Percentiles rank a stretch among this genome's conserved stretches.
Conservation (phyloP, 2,888 invertebrate species). For the Alcis repandata region DNA sequence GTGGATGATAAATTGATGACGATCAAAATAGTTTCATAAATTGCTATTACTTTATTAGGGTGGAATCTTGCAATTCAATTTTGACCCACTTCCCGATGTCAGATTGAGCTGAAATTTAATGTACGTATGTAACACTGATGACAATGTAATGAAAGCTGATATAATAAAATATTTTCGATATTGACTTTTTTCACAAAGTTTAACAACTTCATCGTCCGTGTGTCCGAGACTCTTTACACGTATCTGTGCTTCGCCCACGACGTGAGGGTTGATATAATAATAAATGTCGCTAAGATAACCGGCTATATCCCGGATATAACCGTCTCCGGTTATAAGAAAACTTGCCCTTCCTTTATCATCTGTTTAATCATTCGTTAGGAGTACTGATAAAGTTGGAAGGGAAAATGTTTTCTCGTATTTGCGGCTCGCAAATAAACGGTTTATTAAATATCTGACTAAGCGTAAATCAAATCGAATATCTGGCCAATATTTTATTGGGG, state of each 20-base stretch:
- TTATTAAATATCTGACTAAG: slow-evolving; percentile 7
- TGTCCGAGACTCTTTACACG: not conserved
- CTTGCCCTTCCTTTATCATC: slow-evolving; percentile 17
- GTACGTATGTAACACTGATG: too few relatives aligned
- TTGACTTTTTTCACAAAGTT: too few relatives aligned
- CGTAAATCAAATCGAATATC: slow-evolving; percentile 1
- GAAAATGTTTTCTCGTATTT: slow-evolving; percentile 16
- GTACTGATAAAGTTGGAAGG: not conserved
- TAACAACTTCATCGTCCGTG: not conserved
- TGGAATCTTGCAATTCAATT: too few relatives aligned
- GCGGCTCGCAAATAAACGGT: slow-evolving; percentile 8
- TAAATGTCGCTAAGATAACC: slow-evolving; percentile 25
- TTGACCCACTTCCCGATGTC: too few relatives aligned
- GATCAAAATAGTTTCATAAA: too few relatives aligned
- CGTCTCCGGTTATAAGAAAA: slow-evolving; percentile 24
- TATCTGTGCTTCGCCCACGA: not conserved
- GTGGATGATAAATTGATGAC: too few relatives aligned
- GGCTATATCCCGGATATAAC: slow-evolving; percentile 21
- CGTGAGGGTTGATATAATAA: slow-evolving; percentile 16
- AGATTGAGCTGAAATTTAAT: too few relatives aligned
- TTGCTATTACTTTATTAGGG: too few relatives aligned
- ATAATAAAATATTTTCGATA: too few relatives aligned
- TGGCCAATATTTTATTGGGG: not conserved
- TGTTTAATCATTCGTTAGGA: slow-evolving; percentile 18
- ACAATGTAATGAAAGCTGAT: too few relatives aligned